Evolutionary conservation across 2,888 invertebrate genomes (phyloP), one percentile per base, ranked within the genome.

Genomic region (Siphonodentalium dalli): DNA sequence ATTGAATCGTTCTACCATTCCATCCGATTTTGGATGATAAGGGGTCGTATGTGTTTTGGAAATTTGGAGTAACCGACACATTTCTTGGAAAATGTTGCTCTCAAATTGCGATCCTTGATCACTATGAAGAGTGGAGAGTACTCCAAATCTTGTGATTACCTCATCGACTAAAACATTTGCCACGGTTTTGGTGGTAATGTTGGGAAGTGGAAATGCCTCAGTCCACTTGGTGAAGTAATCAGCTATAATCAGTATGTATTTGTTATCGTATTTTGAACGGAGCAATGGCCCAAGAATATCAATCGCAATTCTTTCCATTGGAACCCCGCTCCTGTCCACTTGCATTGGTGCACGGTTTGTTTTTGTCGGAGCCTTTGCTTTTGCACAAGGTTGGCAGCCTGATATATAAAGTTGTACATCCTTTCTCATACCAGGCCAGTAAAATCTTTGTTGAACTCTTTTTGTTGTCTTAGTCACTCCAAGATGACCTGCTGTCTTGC

Each of bases 41-140:
- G 57, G 33, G 3, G 40, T 37, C 11, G 55, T 51, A 6, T 38
- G 27, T 2, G 44, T 38, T n/a, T 54, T 40, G 21, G 20, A 13
- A 23, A 29, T 27, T 7, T 20, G 27, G 13, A 45, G 31, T 23
- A 27, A 15, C 15, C 40, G 9, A n/a, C 33, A 37, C 15, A 55
- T n/a, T 23, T 43, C 51, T 18, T 34, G 18, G 20, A 50, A 37
- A 11, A 54, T 13, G 8, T 5, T 15, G 18, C 34, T 49, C 7
- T 55, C 45, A 51, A 51, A 55, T 9, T 56, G 27, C 8, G 39
- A 15, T 1, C 44, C 55, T 11, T 44, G 38, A 9, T 55, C 55
- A n/a, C 34, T 26, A 18, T 46, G 44, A 5, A 45, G 7, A 13
- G 39, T 23, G 13, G 15, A 11, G 8, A 35, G 41, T 11, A 28